These are phyloP conservation scores for Xylocampa areola DNA, from an alignment of 2,888 invertebrate species.

Conservation along the genomic window DNA sequence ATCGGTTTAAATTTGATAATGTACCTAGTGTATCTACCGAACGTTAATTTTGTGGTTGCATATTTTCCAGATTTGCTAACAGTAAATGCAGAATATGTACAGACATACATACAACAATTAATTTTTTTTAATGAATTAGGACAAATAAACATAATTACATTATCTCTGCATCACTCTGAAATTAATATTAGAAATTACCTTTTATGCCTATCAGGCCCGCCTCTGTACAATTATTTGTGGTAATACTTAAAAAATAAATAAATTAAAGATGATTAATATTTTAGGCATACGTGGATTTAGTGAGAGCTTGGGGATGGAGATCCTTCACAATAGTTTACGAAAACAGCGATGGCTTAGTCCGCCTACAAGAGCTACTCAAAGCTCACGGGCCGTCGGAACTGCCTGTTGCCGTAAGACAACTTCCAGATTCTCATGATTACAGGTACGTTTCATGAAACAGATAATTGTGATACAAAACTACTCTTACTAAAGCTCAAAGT, in stretches of 20 bases:
- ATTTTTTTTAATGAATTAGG: no score
- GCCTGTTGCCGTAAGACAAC: constrained; percentile 95
- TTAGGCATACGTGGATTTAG: constrained; percentile 97
- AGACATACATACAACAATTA: no score
- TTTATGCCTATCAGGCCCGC: no score
- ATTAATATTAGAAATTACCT: no score
- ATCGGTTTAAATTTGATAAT: no score
- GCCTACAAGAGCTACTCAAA: constrained; percentile 96
- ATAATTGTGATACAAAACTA: constrained; percentile 4
- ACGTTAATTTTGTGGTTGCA: no score
- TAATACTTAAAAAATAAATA: constrained; percentile 4
- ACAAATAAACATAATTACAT: no score
- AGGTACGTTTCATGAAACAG: constrained; percentile 87
- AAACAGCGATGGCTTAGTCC: constrained; percentile 97
- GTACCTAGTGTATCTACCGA: no score
- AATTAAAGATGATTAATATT: constrained; percentile 42
- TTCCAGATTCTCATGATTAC: constrained; percentile 95
- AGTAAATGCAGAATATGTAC: no score
- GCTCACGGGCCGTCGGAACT: constrained; percentile 96
- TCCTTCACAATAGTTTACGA: constrained; percentile 99
- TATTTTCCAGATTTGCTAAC: no score
- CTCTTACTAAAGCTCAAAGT: constrained; percentile 35
- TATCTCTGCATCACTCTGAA: no score
- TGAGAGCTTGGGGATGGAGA: constrained; percentile 97
- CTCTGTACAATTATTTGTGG: no score